These are phyloP conservation scores for Chrysochloris asiatica DNA, from an alignment of 2,113 vertebrate species.

Conservation along the genomic window DNA sequence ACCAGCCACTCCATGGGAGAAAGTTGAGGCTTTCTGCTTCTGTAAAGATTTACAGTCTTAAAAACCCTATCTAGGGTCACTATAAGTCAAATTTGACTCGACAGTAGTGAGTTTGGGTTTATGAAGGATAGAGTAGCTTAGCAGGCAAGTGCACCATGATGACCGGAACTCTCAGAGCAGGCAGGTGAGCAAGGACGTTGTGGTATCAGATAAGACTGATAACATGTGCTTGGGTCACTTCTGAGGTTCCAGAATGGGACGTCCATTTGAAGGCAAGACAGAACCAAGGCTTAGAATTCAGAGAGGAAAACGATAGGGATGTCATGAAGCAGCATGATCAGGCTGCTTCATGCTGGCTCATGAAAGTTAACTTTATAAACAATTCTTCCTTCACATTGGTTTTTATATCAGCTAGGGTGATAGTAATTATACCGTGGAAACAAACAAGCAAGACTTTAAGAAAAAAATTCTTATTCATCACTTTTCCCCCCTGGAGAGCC, in stretches of 20 bases:
- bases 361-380: background rate
- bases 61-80: too few relatives aligned
- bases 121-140: background rate
- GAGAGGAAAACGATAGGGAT: background rate
- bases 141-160: background rate
- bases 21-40: too few relatives aligned
- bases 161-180: slow-evolving; percentile 20
- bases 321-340: background rate
- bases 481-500: background rate
- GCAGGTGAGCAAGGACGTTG: background rate
- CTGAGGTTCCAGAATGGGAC: background rate
- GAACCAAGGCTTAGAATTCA: background rate
- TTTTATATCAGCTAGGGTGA: slow-evolving; percentile 31
- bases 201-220: background rate
- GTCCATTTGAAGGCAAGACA: slow-evolving; percentile 32
- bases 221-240: slow-evolving; percentile 22
- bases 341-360: background rate
- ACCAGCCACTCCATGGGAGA: too few relatives aligned
- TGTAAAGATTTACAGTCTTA: too few relatives aligned
- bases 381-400: slow-evolving; percentile 2
- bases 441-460: background rate
- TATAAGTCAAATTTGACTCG: too few relatives aligned
- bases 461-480: background rate
- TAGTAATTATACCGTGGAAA: background rate
- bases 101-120: too few relatives aligned